phyloP scores from a whole-genome alignment of 64 coral and sea anemone species.

The Actinia equina region DNA sequence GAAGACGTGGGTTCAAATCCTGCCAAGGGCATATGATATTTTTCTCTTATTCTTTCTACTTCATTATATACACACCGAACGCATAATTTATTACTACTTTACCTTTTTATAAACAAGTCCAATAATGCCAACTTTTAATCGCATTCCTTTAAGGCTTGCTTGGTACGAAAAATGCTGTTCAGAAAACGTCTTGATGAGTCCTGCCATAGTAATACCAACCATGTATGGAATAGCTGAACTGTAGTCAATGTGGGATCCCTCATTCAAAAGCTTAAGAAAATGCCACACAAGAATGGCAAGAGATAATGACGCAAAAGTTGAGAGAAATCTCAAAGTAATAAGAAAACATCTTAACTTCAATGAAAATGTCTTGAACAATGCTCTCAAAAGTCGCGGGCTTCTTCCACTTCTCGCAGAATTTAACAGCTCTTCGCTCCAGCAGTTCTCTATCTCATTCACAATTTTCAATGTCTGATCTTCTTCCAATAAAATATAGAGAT shows the following conservation, averaged over 20 bases:
- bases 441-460: not conserved
- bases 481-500: slow-evolving; percentile 11
- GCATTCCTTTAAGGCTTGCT: not conserved
- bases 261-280: not conserved
- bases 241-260: not conserved
- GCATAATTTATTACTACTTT: too few relatives aligned
- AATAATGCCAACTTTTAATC: slow-evolving; percentile 1
- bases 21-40: too few relatives aligned
- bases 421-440: not conserved
- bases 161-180: not conserved
- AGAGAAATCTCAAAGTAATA: not conserved
- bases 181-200: not conserved
- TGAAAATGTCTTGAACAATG: not conserved
- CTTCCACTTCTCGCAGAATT: not conserved
- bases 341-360: not conserved
- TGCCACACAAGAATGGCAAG: not conserved
- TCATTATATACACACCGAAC: too few relatives aligned
- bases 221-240: not conserved
- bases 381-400: not conserved
- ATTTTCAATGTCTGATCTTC: not conserved
- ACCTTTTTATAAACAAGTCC: slow-evolving; percentile 12
- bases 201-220: not conserved
- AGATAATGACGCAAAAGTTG: not conserved
- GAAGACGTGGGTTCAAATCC: too few relatives aligned
- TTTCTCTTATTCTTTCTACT: too few relatives aligned